Evolutionary conservation across 2,113 vertebrate genomes (phyloP), one percentile per base, ranked within the genome.

Genomic region (Alligator mississippiensis): DNA sequence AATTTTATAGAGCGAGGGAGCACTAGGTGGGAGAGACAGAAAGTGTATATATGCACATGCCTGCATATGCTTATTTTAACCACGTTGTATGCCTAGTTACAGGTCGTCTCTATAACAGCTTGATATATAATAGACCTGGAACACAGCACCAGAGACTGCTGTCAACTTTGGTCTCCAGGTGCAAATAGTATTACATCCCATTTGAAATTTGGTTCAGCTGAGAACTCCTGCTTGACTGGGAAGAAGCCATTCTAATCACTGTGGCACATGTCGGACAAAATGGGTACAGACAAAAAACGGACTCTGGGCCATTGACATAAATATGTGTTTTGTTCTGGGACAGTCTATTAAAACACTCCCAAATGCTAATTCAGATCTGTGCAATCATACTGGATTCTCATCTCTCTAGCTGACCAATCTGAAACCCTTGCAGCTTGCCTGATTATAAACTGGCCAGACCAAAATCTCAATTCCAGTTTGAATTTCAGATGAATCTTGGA

Each of bases 81-180:
- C 76, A 13, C 68, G 70, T 58, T 96, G 94, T 93, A 97, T 90
- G 94, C 87, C 47, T 95, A 96, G 96, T 96, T 95, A 89, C 30
- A 47, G 25, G 70, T 94, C 93, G 70, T 93, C 78, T 80, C 85
- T 90, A 76, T 4, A 0, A 92, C 4, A 77, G 5, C 38, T 93
- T 66, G 90, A 24, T 82, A 78, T 92, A 75, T 90, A 22, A 38
- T 25, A 22, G 90, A 85, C 80, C 96, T 92, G 92, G 89, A 95
- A 38, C 57, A 9, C 72, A 84, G 94, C 87, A 15, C 89, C 59
- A 1, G 0, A 79, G 91, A 28, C 92, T 94, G 94, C 94, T 94
- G 92, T 90, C 95, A 95, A 90, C 93, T 89, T 84, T 60, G 19
- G 80, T 1, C 90, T 96, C 90, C 90, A 30, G 24, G 61, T 62